A percentile compares a stretch with the other conserved stretches of the same genome.
phyloP scores from a whole-genome alignment of 2,888 invertebrate species.

The Caenorhabditis sp. region DNA sequence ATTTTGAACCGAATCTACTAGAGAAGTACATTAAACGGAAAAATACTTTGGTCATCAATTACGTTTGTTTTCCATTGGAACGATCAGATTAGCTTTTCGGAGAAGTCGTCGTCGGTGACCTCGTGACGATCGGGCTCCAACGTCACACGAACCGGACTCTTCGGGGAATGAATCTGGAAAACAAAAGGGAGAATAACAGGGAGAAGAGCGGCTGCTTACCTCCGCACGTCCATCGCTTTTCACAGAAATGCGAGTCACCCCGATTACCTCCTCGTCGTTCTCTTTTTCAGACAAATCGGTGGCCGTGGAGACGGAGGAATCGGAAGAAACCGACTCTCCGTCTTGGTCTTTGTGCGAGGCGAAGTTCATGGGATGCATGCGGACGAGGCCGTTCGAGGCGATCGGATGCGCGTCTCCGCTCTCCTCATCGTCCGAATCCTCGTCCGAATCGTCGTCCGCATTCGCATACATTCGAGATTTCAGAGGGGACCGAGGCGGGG shows the following conservation, averaged over 20 bases:
- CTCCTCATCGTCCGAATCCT: conserved; percentile 39
- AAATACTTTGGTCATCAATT: conserved; percentile 38
- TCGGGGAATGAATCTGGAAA: conserved; percentile 55
- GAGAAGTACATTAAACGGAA: background rate
- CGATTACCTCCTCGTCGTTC: conserved; percentile 27
- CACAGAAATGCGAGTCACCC: conserved; percentile 51
- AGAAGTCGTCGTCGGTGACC: conserved; percentile 57
- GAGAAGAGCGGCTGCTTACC: conserved; percentile 11
- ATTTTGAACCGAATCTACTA: conserved; percentile 10
- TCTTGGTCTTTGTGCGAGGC: conserved; percentile 35
- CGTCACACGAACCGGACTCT: conserved; percentile 44
- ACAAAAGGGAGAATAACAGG: too few species aligned
- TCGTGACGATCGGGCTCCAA: conserved; percentile 47
- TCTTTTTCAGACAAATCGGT: conserved; percentile 23
- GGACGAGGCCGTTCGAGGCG: conserved; percentile 36
- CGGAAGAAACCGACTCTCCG: conserved; percentile 15
- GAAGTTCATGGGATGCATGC: conserved; percentile 51
- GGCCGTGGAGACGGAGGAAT: conserved; percentile 19
- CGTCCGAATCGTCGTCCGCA: conserved; percentile 30
- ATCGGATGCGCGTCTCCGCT: conserved; percentile 28
- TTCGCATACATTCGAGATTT: conserved; percentile 50
- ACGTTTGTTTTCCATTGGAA: background rate
- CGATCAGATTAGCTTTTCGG: conserved; percentile 54
- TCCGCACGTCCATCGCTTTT: conserved; percentile 55
- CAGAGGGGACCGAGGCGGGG: conserved; percentile 48